phyloP scores from a whole-genome alignment of 2,113 vertebrate species.

The Ptyas mucosa region DNA sequence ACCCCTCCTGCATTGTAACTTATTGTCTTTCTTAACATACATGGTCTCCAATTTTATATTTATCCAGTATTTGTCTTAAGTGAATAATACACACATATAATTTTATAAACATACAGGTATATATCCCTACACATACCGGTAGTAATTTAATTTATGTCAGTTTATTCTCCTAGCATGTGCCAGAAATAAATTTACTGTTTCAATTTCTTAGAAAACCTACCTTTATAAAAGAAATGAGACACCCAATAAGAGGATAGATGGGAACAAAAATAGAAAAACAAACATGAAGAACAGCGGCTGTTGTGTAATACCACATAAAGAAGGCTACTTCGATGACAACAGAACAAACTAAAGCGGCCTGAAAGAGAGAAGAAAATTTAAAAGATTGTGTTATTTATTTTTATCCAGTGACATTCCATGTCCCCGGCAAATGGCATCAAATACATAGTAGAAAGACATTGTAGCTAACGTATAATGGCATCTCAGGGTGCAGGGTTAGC shows the following conservation, averaged over 20 bases:
- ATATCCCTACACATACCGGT: neutral
- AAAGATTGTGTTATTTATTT: neutral
- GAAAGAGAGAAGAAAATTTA: conserved; percentile 17
- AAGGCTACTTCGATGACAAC: conserved; percentile 74
- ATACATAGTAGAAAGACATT: neutral
- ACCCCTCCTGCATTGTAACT: neutral
- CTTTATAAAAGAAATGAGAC: conserved; percentile 90
- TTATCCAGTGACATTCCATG: neutral
- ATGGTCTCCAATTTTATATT: neutral
- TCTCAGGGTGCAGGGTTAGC: neutral
- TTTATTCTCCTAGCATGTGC: neutral
- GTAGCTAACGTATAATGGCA: neutral
- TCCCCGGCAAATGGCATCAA: neutral
- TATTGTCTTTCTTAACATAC: neutral
- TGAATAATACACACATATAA: neutral
- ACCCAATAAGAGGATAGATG: conserved; percentile 90
- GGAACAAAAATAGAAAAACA: conserved; percentile 84
- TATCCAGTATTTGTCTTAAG: neutral
- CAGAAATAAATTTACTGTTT: neutral
- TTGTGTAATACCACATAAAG: conserved; percentile 69
- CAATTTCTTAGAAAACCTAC: conserved; percentile 60
- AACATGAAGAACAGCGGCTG: conserved; percentile 77
- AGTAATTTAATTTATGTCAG: neutral
- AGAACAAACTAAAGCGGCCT: conserved; percentile 71
- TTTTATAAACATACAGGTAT: neutral